Evolutionary conservation across 2,797 vertebrate genomes (phyloP).

Genomic region (Tympanoctomys barrerae): DNA sequence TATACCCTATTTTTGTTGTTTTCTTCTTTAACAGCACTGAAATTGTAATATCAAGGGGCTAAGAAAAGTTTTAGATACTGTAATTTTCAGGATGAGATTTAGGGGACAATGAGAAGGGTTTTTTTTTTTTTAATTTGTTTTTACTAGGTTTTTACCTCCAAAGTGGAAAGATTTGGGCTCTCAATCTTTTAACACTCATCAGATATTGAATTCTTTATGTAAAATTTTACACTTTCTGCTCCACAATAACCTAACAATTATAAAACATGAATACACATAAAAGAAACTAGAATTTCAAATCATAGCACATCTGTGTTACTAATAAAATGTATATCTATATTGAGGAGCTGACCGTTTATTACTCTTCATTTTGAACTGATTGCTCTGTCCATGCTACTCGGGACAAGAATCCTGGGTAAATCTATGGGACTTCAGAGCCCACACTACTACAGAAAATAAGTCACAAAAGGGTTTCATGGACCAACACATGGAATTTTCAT

Average conservation of each 20-base stretch:
- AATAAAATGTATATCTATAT: not conserved
- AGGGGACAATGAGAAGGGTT: not conserved
- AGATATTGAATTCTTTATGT: not conserved
- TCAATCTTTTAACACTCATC: not conserved
- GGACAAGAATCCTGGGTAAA: not conserved
- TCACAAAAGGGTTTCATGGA: not conserved
- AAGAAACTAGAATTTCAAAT: slow-evolving; percentile 8
- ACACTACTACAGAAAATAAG: not conserved
- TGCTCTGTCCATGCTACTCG: not conserved
- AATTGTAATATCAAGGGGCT: not conserved
- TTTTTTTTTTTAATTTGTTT: too few relatives aligned
- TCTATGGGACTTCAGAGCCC: not conserved
- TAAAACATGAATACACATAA: not conserved
- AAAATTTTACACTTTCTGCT: not conserved
- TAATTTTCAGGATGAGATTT: not conserved
- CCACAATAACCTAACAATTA: not conserved
- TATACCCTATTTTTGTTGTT: slow-evolving; percentile 8
- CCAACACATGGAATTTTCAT: not conserved
- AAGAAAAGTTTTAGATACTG: not conserved
- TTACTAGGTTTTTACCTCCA: not conserved
- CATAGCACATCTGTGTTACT: not conserved
- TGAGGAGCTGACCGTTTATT: not conserved
- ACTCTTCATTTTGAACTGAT: not conserved
- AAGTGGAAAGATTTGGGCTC: not conserved
- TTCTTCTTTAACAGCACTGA: slow-evolving; percentile 21